Evolutionary conservation across 1,140 invertebrate species (phyloP).

Genomic region (Oryzaephilus surinamensis): DNA sequence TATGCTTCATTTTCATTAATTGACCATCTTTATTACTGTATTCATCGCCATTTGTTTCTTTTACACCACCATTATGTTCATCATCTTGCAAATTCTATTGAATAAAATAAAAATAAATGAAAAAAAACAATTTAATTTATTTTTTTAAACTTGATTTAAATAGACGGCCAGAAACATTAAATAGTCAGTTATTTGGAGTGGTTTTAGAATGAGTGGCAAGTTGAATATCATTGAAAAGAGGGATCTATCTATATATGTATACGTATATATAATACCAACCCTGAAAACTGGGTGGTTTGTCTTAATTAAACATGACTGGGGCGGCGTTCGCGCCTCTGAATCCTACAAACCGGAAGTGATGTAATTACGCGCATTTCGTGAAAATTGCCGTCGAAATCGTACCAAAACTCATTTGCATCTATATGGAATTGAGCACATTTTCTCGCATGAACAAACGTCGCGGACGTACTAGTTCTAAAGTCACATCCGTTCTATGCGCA

Average conservation of each 20-base stretch:
- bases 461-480: slow-evolving; percentile 17
- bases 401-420: slow-evolving; percentile 26
- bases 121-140: slow-evolving; percentile 31
- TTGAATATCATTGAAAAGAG: no score
- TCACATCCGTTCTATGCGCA: no score
- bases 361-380: slow-evolving; percentile 28
- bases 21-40: slow-evolving; percentile 32
- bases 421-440: slow-evolving; percentile 21
- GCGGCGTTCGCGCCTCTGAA: slow-evolving; percentile 11
- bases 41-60: slow-evolving; percentile 21
- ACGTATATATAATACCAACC: no score
- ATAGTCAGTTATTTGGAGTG: no score
- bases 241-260: no score
- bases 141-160: no score
- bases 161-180: no score
- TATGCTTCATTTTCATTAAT: slow-evolving; percentile 41
- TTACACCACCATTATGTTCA: slow-evolving; percentile 25
- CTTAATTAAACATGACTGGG: slow-evolving; percentile 21
- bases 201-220: no score
- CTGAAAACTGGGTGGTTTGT: no score
- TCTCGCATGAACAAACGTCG: slow-evolving; percentile 15
- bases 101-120: background rate
- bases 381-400: slow-evolving; percentile 24
- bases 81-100: slow-evolving; percentile 36
- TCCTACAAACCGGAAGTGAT: slow-evolving; percentile 25